Evolutionary conservation across 2,888 invertebrate genomes (phyloP), one percentile per base, ranked within the genome.

Genomic region (Polyploca ridens): DNA sequence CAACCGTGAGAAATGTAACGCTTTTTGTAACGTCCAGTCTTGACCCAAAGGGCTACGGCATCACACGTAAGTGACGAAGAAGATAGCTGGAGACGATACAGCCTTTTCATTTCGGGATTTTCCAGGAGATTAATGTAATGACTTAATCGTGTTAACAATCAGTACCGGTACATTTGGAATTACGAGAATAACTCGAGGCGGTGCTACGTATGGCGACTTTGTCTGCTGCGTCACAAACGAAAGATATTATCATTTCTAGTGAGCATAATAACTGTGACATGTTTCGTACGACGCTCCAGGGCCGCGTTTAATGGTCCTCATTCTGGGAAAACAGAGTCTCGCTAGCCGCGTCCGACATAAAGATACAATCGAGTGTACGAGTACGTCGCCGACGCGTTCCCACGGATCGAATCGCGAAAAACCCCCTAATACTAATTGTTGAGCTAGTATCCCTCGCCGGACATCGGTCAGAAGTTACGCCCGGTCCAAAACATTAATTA

Each of bases 221-320:
- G 87, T 86, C 84, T 82, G 73, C 81, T 69, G 89, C 88, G 88
- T 89, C 90, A 90, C 85, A 88, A 81, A 82, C 85, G 81, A 84
- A 84, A 91, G 93, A 93, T 93, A 85, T 88, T 90, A 93, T 93
- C 93, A 76, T 86, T 90, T 90, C 90, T 89, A 89, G 88, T 87
- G 87, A 91, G 87, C 88, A 89, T 93, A 91, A 93, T 93, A 93
- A 93, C 93, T 92, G 93, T 93, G 93, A 92, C 92, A 91, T 93
- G 92, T 89, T 82, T 85, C 89, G 84, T 91, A 90, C 88, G 88
- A 87, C 82, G 87, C 86, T 87, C 87, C 86, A 88, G 86, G 84
- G 87, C 88, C 85, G 85, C 82, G 82, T 82, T 83, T 93, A 92
- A 94, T 93, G 90, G 91, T 85, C 82, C 82, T 83, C 78, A 83